Percentiles rank a stretch among this genome's conserved stretches.
Conservation (phyloP, 2,797 vertebrate species). For the Anguilla anguilla region DNA sequence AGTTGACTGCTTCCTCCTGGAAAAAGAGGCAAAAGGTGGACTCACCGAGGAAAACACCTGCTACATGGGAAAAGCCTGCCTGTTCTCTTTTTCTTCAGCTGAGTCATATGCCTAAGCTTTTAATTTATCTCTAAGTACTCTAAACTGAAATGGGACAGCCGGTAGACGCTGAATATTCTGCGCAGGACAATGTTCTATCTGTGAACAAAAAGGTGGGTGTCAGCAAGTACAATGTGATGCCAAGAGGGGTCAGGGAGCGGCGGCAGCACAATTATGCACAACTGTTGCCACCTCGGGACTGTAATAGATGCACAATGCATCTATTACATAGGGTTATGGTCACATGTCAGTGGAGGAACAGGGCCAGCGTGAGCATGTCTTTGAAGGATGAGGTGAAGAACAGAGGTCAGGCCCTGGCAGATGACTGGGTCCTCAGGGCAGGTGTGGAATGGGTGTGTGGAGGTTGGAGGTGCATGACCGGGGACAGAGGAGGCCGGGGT, state of each 20-base stretch:
- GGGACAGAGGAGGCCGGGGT: slow-evolving; percentile 23
- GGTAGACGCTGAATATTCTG: not conserved
- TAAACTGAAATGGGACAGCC: not conserved
- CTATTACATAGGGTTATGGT: not conserved
- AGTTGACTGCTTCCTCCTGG: not conserved
- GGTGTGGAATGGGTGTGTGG: not conserved
- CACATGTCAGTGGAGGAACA: not conserved
- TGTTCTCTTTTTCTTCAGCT: not conserved
- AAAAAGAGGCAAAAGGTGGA: not conserved
- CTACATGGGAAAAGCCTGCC: not conserved
- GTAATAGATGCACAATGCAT: not conserved
- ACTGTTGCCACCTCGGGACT: not conserved
- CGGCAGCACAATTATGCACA: not conserved
- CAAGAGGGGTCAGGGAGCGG: not conserved
- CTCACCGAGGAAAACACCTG: not conserved
- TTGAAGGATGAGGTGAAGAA: not conserved
- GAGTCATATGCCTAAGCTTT: not conserved
- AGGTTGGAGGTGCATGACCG: slow-evolving; percentile 37
- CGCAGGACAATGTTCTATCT: not conserved
- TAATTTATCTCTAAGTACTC: not conserved
- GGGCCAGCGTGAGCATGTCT: not conserved
- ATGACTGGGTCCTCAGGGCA: not conserved
- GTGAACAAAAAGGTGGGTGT: not conserved
- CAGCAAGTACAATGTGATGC: not conserved
- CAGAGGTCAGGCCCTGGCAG: not conserved